Evolutionary conservation across 92 coral and sea anemone genomes (phyloP), one percentile per base, ranked within the genome.

Genomic region (Phenganax subtilis): DNA sequence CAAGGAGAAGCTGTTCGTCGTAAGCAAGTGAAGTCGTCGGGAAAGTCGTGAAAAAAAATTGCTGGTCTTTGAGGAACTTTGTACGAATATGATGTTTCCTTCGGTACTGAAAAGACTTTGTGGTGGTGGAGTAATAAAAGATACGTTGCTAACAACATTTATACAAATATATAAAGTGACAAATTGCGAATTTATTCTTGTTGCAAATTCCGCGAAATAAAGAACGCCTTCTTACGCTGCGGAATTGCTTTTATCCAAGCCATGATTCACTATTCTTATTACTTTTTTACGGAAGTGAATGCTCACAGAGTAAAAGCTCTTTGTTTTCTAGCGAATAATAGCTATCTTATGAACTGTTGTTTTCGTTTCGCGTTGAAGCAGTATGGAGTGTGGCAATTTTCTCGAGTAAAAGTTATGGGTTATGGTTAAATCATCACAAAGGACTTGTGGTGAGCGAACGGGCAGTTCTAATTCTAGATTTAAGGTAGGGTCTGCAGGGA

Each of bases 201-300:
- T 75, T 47, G 62, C 31, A 75, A 75, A 75, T 30, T 68, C 28
- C 12, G 28, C 31, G 52, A 20, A 10, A 55, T 12, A 75, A 75
- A 75, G 80, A 75, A 15, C 5, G 5, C 57, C 20, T 75, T 37
- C 55, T 53, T 54, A 11, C 6, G 55, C 25, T 55, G 28, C 80
- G 80, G 80, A 75, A 55, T n/a, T 75, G 20, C 67, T 55, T 29
- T 57, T 31, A 75, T 57, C 9, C 25, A 16, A 63, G 15, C 25
- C 80, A n/a, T 14, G 56, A 75, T 17, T 15, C 16, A 8, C 6
- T 15, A 16, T 53, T 11, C 7, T 8, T 12, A 54, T 25, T 10
- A 52, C 47, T 29, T 68, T 28, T 10, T 59, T 17, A 54, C 65
- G 65, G 80, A 75, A 75, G 80, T 30, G 9, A 55, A 10, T 27